phyloP scores from a whole-genome alignment of 2,888 invertebrate genomes.

The Luperina testacea region DNA sequence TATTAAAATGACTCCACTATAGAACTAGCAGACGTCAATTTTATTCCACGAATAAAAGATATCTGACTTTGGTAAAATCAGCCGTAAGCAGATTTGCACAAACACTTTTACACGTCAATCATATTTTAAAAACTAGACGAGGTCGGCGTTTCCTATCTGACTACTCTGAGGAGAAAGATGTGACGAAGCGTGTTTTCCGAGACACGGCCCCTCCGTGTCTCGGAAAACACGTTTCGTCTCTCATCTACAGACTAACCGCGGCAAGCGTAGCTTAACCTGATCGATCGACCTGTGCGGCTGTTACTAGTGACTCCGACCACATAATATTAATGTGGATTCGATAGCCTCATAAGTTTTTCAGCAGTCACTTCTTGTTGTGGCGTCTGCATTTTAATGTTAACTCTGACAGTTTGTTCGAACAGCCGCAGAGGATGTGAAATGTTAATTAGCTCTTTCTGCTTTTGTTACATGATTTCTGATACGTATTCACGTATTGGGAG shows the following conservation, averaged over 20 bases:
- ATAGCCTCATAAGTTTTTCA: constrained; percentile 38
- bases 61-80: no score
- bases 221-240: no score
- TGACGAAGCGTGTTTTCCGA: background rate
- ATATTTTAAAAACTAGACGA: no score
- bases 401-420: background rate
- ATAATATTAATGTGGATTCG: constrained; percentile 14
- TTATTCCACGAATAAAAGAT: no score
- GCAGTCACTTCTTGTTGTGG: background rate
- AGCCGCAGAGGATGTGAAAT: constrained; percentile 15
- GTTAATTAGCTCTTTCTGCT: constrained; percentile 18
- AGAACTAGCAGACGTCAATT: no score
- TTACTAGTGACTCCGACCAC: background rate
- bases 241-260: background rate
- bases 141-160: no score
- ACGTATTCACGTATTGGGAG: background rate
- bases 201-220: background rate
- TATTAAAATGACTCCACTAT: no score
- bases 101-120: no score
- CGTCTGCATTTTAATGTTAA: constrained; percentile 35
- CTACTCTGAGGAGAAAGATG: no score
- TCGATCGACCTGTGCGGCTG: background rate
- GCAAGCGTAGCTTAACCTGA: background rate
- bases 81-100: no score
- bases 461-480: constrained; percentile 2